Evolutionary conservation across 2,888 invertebrate genomes (phyloP).

Genomic region (Dinocampus coccinellae): DNA sequence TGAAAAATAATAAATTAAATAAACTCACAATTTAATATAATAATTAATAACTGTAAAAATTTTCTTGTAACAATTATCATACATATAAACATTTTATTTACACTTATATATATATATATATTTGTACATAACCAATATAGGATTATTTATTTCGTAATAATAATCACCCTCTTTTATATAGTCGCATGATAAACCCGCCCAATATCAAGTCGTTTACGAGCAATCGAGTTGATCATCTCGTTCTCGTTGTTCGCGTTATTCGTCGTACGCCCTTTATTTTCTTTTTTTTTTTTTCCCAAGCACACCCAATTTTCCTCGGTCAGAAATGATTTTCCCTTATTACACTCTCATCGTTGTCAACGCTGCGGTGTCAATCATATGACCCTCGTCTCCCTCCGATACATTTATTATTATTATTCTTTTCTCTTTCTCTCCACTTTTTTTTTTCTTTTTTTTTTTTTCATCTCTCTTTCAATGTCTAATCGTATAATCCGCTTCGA

Average conservation of each 20-base stretch:
- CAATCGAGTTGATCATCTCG: neutral
- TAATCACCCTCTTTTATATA: slow-evolving; percentile 5
- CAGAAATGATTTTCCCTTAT: slow-evolving; percentile 57
- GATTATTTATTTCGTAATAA: slow-evolving; percentile 1
- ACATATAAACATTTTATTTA: too few relatives aligned
- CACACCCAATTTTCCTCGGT: slow-evolving; percentile 47
- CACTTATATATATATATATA: neutral
- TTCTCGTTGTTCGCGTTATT: too few relatives aligned
- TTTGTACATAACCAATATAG: neutral
- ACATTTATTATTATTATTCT: slow-evolving; percentile 1
- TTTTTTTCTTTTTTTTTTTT: slow-evolving; percentile 16
- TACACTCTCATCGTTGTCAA: slow-evolving; percentile 46
- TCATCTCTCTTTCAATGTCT: slow-evolving; percentile 30
- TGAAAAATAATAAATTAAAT: neutral
- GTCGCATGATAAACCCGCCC: neutral
- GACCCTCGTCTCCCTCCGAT: slow-evolving; percentile 32
- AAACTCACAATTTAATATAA: neutral
- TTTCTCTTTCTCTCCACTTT: slow-evolving; percentile 21
- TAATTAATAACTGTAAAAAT: neutral
- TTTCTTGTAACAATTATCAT: neutral
- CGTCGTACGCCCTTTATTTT: neutral
- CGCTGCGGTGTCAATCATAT: slow-evolving; percentile 48
- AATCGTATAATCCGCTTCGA: slow-evolving; percentile 49
- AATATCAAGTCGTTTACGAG: slow-evolving; percentile 8
- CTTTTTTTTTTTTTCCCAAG: slow-evolving; percentile 21